Base-by-base conservation (phyloP, 1,140 invertebrate species). In the Rhysida immarginata region DNA sequence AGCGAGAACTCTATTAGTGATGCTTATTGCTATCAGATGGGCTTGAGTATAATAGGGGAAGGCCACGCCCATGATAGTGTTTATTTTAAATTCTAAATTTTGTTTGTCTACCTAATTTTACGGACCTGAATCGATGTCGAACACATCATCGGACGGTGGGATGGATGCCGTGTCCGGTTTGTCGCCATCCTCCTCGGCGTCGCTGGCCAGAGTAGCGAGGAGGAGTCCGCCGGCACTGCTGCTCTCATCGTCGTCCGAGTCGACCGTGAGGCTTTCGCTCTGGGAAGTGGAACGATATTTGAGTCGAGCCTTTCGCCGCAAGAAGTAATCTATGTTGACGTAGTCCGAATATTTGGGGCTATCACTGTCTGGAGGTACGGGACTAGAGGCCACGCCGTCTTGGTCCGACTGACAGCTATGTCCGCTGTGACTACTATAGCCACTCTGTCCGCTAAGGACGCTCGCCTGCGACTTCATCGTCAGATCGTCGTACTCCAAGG, bases 291-390 rank as follows among this genome's bases (percentile, higher is more conserved):
- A 29, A 11, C 45, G 42, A 21, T 21, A 35, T 48, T 59, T 53
- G 2, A 18, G 27, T 29, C 46, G n/a, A 18, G 58, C 35, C 44
- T 54, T 58, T 21, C 42, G 48, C 23, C 55, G 14, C 3, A 64
- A 46, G 51, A 64, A 63, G 51, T 61, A 64, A 57, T 64, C 63
- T 44, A 64, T 62, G 56, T 64, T 64, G 50, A 63, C 63, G 53
- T 64, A 64, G 44, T 63, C 62, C 58, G 83, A 83, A 53, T 62
- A 61, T 67, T 80, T 66, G 14, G 60, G 58, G 18, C 51, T 56
- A 49, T 60, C 58, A n/a, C 51, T 46, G 13, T 58, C 59, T 11
- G 58, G 55, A 2, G 54, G 49, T 76, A 59, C 80, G 80, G 26
- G 82, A 81, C 42, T 81, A 81, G 55, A 55, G 16, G 58, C 53